Evolutionary conservation across 2,113 vertebrate genomes (phyloP), one percentile per base, ranked within the genome.

Genomic region (Rattus norvegicus): DNA sequence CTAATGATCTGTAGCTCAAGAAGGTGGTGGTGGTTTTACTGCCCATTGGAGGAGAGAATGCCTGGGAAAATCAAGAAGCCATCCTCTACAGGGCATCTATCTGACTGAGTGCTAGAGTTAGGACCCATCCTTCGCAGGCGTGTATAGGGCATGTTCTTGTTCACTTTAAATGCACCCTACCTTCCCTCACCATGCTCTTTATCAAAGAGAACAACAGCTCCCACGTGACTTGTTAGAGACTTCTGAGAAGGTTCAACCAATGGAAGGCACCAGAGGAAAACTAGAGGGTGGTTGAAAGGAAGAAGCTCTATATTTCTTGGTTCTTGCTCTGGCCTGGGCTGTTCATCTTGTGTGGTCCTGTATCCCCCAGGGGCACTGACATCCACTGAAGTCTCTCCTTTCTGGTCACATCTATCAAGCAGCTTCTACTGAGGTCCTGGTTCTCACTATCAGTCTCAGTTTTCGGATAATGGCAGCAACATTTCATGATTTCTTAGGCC

Each of bases 1-100:
- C 9, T 70, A 85, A 83, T 94, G n/a, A 73, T 87, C 91, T 88
- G 16, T 77, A 90, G 87, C 73, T 96, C 33, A 90, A 70, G 88
- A 92, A 30, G 63, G 84, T 79, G 54, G 59, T 90, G 43, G 54
- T 97, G 81, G 91, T 92, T 93, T 86, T 39, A 59, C 49, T 70
- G 30, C 43, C 7, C 16, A 30, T 83, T 90, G 95, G 67, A 56
- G 93, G 59, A 87, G 52, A 92, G 65, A 24, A 90, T 87, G 47
- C 56, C 61, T 83, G 67, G 92, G 79, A 65, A 49, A 83, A 96
- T 30, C 77, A 94, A 77, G 43, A 95, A 92, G 14, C 91, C 65
- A 84, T 67, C 89, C 89, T 43, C 59, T 79, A 17, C 87, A 67
- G 24, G 47, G 65, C 54, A 16, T 39, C 86, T 92, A 16, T 39